Evolutionary conservation across 2,113 vertebrate genomes (phyloP).

Genomic region (Tringa solitaria): DNA sequence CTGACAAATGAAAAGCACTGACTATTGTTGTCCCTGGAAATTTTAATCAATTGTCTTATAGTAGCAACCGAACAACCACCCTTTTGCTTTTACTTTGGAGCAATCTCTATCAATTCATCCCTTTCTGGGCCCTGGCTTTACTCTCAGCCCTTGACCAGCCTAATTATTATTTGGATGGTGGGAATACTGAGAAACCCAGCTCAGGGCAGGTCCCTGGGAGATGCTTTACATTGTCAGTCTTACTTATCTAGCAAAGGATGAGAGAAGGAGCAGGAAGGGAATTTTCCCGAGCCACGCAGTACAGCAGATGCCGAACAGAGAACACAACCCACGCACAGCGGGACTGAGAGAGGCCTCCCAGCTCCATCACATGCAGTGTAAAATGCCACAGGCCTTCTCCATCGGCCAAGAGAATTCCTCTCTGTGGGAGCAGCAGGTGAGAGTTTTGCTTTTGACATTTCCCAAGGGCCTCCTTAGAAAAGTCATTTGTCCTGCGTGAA

Average conservation of each 20-base stretch:
- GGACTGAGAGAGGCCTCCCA: background rate
- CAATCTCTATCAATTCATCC: background rate
- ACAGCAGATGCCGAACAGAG: background rate
- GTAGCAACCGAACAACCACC: background rate
- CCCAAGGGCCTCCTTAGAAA: background rate
- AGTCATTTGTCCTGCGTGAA: background rate
- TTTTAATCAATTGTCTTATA: background rate
- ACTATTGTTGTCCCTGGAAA: background rate
- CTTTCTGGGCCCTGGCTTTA: background rate
- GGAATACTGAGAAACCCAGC: background rate
- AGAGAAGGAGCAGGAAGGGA: background rate
- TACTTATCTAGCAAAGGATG: background rate
- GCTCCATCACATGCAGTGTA: fast-evolving
- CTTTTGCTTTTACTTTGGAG: background rate
- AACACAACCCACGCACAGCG: background rate
- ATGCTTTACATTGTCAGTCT: background rate
- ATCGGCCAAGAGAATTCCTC: background rate
- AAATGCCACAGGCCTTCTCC: background rate
- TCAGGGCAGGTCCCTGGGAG: background rate
- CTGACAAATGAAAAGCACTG: background rate
- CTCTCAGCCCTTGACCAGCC: background rate
- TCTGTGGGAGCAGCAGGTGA: background rate
- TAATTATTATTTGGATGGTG: background rate
- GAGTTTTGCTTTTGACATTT: background rate
- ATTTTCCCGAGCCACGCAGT: background rate